phyloP scores from a whole-genome alignment of 2,888 invertebrate genomes.

The Xanthia togata region DNA sequence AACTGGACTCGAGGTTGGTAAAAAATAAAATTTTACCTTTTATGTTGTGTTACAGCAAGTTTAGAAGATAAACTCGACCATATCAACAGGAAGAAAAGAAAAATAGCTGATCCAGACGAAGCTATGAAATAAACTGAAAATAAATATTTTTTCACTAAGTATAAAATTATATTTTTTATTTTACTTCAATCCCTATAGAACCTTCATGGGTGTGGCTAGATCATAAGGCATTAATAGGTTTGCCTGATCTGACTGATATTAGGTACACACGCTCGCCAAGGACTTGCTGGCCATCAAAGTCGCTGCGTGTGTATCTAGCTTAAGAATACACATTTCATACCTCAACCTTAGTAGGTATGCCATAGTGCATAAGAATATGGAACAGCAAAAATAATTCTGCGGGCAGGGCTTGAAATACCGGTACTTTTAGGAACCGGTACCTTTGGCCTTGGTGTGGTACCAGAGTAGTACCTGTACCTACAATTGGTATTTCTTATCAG shows the following conservation, averaged over 20 bases:
- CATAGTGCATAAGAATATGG: neutral
- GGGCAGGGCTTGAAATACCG: too few relatives aligned
- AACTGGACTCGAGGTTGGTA: neutral
- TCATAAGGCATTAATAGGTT: neutral
- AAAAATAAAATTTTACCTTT: conserved; percentile 27
- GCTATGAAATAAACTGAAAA: conserved; percentile 16
- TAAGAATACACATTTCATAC: neutral
- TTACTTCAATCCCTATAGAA: neutral
- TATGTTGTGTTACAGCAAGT: conserved; percentile 93
- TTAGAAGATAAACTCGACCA: conserved; percentile 95
- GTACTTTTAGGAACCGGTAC: too few relatives aligned
- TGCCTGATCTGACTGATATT: neutral
- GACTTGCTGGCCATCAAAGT: neutral
- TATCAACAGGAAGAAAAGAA: conserved; percentile 93
- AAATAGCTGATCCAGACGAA: conserved; percentile 68
- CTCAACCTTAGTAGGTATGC: neutral
- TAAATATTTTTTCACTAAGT: conserved; percentile 2
- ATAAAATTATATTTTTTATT: neutral
- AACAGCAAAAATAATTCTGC: neutral
- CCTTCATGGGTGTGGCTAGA: neutral
- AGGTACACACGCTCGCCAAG: neutral
- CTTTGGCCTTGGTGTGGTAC: too few relatives aligned
- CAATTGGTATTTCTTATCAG: too few relatives aligned
- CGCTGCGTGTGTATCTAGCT: neutral
- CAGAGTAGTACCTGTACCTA: too few relatives aligned